Evolutionary conservation across 1,140 invertebrate species (phyloP), one percentile per base, ranked within the genome.

Genomic region (Drosophila orena): DNA sequence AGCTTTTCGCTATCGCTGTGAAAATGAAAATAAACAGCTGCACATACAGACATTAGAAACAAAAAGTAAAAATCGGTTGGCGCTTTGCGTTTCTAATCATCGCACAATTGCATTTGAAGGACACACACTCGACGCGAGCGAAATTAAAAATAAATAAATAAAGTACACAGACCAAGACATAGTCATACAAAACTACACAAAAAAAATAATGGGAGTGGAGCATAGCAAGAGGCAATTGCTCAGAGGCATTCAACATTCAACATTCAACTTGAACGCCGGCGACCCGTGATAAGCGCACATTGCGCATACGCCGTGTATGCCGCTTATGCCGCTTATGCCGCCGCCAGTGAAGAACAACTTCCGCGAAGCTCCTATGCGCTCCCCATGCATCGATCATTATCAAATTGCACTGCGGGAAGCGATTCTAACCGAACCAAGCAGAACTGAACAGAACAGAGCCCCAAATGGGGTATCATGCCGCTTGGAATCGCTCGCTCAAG

Each of bases 81-180:
- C 70, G 71, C 81, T 81, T 76, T 79, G 72, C 79, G 79, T 83
- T 81, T 88, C 80, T 85, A 90, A 89, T 89, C 85, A 86, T 89
- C 79, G 88, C 88, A 88, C 83, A 88, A 91, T 91, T 91, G 88
- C 88, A 91, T 91, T 91, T 91, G 88, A 91, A 91, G 88, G 88
- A 91, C 88, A 91, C 79, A 56, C 47, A 77, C 61, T 57, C 47
- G 59, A 40, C n/a, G 50, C 24, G 20, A 54, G 66, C 37, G 12
- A 85, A 85, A 73, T 85, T 80, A 84, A 84, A 84, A 84, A 85
- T 85, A 85, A 84, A 85, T 85, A 85, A 85, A 85, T 85, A 77
- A 53, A 24, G 56, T 47, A 35, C 38, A 47, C 61, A 72, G 44
- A 73, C 52, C 30, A 44, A 60, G 42, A 68, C 42, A 68, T 42